Percentiles rank a stretch among this genome's conserved stretches.
These are phyloP conservation scores for Podarcis lilfordi DNA, from an alignment of 2,797 vertebrate species.

Conservation along the genomic window DNA sequence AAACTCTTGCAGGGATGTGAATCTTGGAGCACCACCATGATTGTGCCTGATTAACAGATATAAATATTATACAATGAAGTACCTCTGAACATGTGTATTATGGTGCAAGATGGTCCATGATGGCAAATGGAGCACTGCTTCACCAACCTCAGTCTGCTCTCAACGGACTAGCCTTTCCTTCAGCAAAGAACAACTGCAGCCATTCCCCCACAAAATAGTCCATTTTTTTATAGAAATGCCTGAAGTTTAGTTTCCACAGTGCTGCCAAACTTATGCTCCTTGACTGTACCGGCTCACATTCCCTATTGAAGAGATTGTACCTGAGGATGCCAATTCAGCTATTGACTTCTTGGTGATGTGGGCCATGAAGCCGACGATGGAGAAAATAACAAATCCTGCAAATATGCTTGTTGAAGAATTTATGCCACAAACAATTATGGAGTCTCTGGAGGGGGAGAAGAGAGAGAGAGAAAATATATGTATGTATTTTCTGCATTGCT, in stretches of 20 bases:
- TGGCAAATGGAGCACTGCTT: neutral
- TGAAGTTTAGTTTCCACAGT: too few species aligned
- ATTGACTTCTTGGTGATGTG: constrained; percentile 90
- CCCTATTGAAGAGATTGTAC: constrained; percentile 61
- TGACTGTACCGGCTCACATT: neutral
- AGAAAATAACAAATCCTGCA: constrained; percentile 93
- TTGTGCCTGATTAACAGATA: neutral
- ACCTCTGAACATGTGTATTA: neutral
- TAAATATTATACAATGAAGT: neutral
- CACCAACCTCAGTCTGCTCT: too few species aligned
- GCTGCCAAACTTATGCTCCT: neutral
- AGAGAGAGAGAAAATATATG: neutral
- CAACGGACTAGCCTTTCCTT: too few species aligned
- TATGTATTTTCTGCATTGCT: too few species aligned
- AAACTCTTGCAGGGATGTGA: neutral
- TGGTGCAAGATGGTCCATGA: neutral
- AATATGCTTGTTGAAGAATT: constrained; percentile 93
- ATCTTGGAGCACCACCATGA: neutral
- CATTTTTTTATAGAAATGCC: neutral
- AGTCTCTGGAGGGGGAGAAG: constrained; percentile 80
- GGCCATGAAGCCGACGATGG: constrained; percentile 94
- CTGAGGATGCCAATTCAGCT: constrained; percentile 89
- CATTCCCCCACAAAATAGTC: neutral
- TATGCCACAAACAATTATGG: constrained; percentile 90
- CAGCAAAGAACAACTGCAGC: neutral